Evolutionary conservation across 2,888 invertebrate species (phyloP).

Genomic region (Pheosia tremula): DNA sequence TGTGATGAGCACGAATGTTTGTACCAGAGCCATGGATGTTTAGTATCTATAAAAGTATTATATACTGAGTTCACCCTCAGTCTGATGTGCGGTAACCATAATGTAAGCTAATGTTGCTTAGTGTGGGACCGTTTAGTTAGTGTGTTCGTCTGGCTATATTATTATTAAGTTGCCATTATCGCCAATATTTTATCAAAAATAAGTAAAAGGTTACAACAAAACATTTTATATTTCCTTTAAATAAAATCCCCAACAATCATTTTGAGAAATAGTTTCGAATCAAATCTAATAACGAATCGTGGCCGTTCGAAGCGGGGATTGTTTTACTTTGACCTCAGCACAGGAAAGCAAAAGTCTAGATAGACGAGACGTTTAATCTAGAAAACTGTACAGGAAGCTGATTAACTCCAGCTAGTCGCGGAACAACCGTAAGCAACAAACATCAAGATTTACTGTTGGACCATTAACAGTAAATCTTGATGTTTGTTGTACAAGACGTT

Average conservation of each 20-base stretch:
- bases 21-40: no score
- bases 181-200: not conserved
- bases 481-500: slow-evolving; percentile 66
- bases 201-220: slow-evolving; percentile 22
- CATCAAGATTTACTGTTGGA: slow-evolving; percentile 76
- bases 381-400: slow-evolving; percentile 68
- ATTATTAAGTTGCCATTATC: no score
- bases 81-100: no score
- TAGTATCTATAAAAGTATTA: no score
- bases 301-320: slow-evolving; percentile 51
- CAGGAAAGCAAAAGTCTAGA: slow-evolving; percentile 55
- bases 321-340: slow-evolving; percentile 55
- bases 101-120: no score
- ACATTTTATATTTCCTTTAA: slow-evolving; percentile 38
- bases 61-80: no score
- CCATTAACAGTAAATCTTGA: no score
- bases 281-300: slow-evolving; percentile 58
- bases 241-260: slow-evolving; percentile 32
- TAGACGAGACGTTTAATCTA: slow-evolving; percentile 61
- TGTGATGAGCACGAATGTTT: no score
- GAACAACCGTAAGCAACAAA: slow-evolving; percentile 59
- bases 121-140: no score
- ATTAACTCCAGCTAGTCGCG: slow-evolving; percentile 70
- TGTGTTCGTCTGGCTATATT: no score
- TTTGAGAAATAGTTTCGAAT: slow-evolving; percentile 48